A percentile compares a stretch with the other conserved stretches of the same genome.
phyloP scores from a whole-genome alignment of 2,888 invertebrate species.

The Fabriciana adippe region DNA sequence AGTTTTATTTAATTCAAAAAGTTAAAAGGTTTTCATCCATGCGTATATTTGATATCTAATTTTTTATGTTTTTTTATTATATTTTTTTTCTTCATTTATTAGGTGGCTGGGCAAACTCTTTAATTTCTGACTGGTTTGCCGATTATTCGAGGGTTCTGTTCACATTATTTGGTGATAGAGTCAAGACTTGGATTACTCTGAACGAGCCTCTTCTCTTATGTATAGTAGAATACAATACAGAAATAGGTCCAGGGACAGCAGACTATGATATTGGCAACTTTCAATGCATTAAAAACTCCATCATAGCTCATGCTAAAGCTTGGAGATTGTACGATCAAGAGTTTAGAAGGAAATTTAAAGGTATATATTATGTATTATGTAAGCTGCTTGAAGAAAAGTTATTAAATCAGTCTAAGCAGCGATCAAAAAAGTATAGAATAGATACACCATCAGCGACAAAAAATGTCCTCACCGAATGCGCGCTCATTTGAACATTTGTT shows the following conservation, averaged over 20 bases:
- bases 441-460: no score
- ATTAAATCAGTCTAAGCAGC: no score
- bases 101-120: conserved; percentile 85
- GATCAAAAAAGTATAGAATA: no score
- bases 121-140: conserved; percentile 80
- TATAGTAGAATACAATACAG: conserved; percentile 60
- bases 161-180: conserved; percentile 80
- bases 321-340: conserved; percentile 81
- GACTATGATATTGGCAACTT: conserved; percentile 76
- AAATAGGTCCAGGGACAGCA: conserved; percentile 55
- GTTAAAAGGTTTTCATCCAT: not conserved
- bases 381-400: not conserved
- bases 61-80: conserved; percentile 48
- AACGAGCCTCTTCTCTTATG: conserved; percentile 83
- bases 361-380: conserved; percentile 46
- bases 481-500: no score
- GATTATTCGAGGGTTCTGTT: conserved; percentile 82
- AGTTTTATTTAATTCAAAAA: not conserved
- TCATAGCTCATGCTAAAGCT: conserved; percentile 85
- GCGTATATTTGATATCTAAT: not conserved
- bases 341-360: conserved; percentile 73
- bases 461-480: no score
- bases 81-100: conserved; percentile 83
- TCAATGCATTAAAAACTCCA: conserved; percentile 83
- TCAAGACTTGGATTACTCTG: conserved; percentile 86